These are phyloP conservation scores for Hyla sarda DNA, from an alignment of 2,113 vertebrate species.

Conservation along the genomic window DNA sequence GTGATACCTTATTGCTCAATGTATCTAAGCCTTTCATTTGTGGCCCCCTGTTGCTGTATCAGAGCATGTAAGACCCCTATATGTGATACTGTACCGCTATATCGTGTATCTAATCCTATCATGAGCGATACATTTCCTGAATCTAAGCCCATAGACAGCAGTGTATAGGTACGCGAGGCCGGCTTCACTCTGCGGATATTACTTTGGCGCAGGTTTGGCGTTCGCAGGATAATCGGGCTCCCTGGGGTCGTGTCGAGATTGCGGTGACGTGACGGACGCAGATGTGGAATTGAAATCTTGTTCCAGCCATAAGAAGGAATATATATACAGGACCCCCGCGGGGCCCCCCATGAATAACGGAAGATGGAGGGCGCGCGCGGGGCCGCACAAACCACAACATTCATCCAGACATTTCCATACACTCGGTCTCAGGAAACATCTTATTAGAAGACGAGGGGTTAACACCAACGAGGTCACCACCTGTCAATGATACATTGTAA, in stretches of 20 bases:
- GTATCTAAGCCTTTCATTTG: not conserved
- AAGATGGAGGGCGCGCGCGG: not conserved
- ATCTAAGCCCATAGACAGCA: not conserved
- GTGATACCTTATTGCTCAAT: not conserved
- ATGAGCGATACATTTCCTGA: no score
- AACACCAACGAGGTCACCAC: no score
- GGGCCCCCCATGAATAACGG: not conserved
- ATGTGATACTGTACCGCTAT: no score
- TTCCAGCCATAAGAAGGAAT: constrained; percentile 13
- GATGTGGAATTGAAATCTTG: constrained; percentile 11
- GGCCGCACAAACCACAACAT: not conserved
- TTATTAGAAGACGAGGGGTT: no score
- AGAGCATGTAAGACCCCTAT: not conserved
- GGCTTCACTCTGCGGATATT: not conserved
- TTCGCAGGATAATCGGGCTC: constrained; percentile 18
- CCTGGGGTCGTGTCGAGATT: constrained; percentile 20
- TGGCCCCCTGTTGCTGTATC: not conserved
- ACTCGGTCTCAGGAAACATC: no score
- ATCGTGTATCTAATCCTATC: not conserved
- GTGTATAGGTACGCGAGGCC: not conserved
- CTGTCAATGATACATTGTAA: no score
- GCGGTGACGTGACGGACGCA: constrained; percentile 1
- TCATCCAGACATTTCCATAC: no score
- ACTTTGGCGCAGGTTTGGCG: not conserved
- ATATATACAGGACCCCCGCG: constrained; percentile 31